These are phyloP conservation scores for Zelostemma sp. DNA, from an alignment of 1,140 invertebrate genomes.

Conservation along the genomic window DNA sequence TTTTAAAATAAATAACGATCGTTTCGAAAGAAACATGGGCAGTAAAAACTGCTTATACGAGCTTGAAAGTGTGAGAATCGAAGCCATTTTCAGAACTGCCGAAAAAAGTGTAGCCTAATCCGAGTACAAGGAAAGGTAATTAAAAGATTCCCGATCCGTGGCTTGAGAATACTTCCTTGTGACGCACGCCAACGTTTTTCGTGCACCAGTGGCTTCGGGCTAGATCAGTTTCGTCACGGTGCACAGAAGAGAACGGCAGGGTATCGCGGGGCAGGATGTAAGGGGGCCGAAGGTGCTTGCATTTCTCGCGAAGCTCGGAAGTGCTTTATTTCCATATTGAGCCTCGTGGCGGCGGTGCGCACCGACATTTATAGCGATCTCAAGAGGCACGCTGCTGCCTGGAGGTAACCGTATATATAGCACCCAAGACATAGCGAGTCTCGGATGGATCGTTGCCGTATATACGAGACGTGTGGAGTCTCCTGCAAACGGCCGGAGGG, in stretches of 20 bases:
- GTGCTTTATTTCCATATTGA: slow-evolving; percentile 64
- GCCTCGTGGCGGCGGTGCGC: slow-evolving; percentile 22
- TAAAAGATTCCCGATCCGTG: too few relatives aligned
- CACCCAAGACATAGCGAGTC: slow-evolving; percentile 46
- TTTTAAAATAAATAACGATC: slow-evolving; percentile 10
- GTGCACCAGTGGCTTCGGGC: slow-evolving; percentile 11
- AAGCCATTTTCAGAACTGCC: too few relatives aligned
- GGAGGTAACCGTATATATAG: slow-evolving; percentile 48
- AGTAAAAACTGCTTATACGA: too few relatives aligned
- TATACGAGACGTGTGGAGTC: slow-evolving; percentile 24
- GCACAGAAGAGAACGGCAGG: slow-evolving; percentile 20
- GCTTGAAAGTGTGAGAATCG: too few relatives aligned
- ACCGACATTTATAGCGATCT: slow-evolving; percentile 58
- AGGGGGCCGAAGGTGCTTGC: slow-evolving; percentile 46
- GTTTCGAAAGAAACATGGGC: neutral
- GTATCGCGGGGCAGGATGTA: slow-evolving; percentile 16
- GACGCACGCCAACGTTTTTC: slow-evolving; percentile 17
- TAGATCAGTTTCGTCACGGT: slow-evolving; percentile 8
- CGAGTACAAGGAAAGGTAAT: too few relatives aligned
- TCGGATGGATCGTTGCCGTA: slow-evolving; percentile 48
- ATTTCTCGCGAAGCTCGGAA: slow-evolving; percentile 59
- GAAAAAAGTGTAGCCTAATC: too few relatives aligned
- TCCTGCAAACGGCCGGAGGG: slow-evolving; percentile 37
- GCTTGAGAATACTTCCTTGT: too few relatives aligned
- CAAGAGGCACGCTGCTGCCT: slow-evolving; percentile 57